Evolutionary conservation across 2,797 vertebrate genomes (phyloP), one percentile per base, ranked within the genome.

Genomic region (Kryptolebias ocellatus): DNA sequence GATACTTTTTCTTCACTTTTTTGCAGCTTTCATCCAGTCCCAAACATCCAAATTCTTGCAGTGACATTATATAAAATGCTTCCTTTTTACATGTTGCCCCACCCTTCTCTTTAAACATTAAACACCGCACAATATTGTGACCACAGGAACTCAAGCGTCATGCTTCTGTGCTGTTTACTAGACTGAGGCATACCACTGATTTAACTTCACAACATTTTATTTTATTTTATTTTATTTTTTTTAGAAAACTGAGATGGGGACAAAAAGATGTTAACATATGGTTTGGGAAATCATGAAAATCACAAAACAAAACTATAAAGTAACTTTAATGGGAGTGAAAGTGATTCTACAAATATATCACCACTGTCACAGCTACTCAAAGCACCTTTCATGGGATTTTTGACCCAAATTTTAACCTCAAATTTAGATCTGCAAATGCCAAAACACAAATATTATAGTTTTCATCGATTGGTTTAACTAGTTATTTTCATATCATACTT

Each of bases 81-180:
- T 90, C 89, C 90, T 89, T 90, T 87, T 90, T 90, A 86, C 93
- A 91, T 83, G 80, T 89, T 89, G 82, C 92, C 90, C 92, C 93
- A 94, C 92, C 93, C 92, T 90, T 86, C 88, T 88, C 87, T 93
- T 93, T 92, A 93, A 92, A 92, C 90, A 93, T 94, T 90, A 91
- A 93, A 92, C 73, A 68, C 76, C 84, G 83, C 83, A 88, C 85
- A 88, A 87, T 84, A 80, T 74, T 53, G 67, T 79, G 75, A 88
- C 90, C 90, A 86, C 87, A 90, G 88, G 85, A 87, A 85, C 85
- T 90, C 89, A 83, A 87, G 87, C 83, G 76, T 84, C 70, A 64
- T 90, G 85, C 90, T 88, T 81, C 83, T 87, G 78, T 83, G 83
- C 81, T 86, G 88, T 90, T 90, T 89, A 88, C 85, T 86, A 78